Percentiles rank a stretch among this genome's conserved stretches.
These are phyloP conservation scores for Isurus oxyrinchus DNA, from an alignment of 2,113 vertebrate genomes.

Conservation along the genomic window DNA sequence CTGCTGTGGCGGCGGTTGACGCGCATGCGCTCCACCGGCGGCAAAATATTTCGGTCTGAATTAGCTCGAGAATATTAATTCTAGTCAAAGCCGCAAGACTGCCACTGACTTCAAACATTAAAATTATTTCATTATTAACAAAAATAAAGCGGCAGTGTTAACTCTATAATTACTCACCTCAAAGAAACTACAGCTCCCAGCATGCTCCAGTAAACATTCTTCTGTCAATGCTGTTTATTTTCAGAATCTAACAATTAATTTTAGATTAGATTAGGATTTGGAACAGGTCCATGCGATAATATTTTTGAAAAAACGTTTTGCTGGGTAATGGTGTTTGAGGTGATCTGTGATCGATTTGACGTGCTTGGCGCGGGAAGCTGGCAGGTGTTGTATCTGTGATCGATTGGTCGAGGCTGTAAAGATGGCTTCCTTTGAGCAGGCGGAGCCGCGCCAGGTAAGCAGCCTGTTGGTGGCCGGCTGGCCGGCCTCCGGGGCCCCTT, in stretches of 20 bases:
- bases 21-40: neutral
- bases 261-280: neutral
- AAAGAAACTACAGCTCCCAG: constrained; percentile 14
- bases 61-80: neutral
- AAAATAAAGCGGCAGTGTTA: neutral
- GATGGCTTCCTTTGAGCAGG: constrained; percentile 67
- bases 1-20: neutral
- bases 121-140: neutral
- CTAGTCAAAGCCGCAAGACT: neutral
- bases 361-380: neutral
- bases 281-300: too few relatives aligned
- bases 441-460: constrained; percentile 59
- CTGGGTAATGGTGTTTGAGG: neutral
- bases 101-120: neutral
- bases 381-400: constrained; percentile 29
- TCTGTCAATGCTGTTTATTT: neutral
- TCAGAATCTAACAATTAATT: neutral
- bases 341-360: neutral
- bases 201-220: neutral
- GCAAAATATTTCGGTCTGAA: neutral
- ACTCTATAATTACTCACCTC: neutral
- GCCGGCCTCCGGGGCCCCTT: too few relatives aligned
- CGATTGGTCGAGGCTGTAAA: constrained; percentile 55
- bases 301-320: neutral
- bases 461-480: too few relatives aligned